These are phyloP conservation scores for Cacatua alba DNA, from an alignment of 2,113 vertebrate species.

Conservation along the genomic window DNA sequence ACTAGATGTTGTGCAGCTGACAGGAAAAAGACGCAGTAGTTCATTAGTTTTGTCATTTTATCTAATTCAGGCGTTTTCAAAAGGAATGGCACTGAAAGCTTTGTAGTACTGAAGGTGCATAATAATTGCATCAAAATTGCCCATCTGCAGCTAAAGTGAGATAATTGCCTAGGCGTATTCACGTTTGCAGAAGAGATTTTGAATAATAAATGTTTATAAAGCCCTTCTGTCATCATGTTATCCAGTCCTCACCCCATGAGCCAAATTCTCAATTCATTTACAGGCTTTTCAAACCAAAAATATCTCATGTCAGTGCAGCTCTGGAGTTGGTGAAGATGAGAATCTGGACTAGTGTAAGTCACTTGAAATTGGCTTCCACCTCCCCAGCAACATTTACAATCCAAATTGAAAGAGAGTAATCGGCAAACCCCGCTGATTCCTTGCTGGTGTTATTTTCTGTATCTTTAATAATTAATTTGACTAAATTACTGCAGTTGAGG, in stretches of 20 bases:
- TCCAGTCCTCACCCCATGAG: neutral
- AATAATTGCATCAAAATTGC: conserved; percentile 64
- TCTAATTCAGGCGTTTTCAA: conserved; percentile 59
- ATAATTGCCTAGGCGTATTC: conserved; percentile 59
- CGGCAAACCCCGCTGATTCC: neutral
- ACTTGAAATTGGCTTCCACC: neutral
- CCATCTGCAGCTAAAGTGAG: conserved; percentile 65
- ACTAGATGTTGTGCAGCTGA: conserved; percentile 38
- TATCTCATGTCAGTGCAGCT: neutral
- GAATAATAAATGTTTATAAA: conserved; percentile 70
- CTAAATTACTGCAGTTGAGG: neutral
- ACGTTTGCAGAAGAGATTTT: conserved; percentile 53
- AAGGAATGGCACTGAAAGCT: conserved; percentile 56
- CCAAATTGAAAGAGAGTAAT: neutral
- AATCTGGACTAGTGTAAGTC: neutral
- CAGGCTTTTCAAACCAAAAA: conserved; percentile 44
- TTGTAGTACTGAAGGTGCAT: conserved; percentile 66
- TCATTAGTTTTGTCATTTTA: conserved; percentile 53
- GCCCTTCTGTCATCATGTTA: conserved; percentile 57
- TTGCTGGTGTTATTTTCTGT: neutral
- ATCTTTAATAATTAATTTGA: neutral
- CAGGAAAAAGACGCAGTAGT: conserved; percentile 58
- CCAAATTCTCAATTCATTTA: conserved; percentile 50
- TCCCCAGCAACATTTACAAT: neutral
- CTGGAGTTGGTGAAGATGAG: neutral